Base-by-base conservation (phyloP, 2,113 vertebrate species). In the Syngnathus scovelli region DNA sequence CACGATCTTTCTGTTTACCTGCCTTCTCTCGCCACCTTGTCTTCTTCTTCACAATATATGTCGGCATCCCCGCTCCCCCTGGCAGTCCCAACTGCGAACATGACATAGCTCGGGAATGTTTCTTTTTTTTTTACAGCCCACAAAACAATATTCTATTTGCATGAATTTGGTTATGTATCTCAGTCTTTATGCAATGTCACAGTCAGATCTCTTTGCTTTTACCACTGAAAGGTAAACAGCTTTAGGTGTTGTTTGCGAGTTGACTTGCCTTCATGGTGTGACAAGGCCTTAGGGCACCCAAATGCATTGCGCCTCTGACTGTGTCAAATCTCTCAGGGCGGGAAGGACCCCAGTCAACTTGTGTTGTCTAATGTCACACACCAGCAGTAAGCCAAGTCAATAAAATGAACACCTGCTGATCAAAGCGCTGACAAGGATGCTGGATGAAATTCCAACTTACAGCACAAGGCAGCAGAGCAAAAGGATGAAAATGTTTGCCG, bases 121-220 rank as follows among this genome's bases (percentile, higher is more conserved):
- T 62, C 44, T 61, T 44, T 44, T 62, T 16, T 78, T 74, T 83
- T 82, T 81, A 13, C 78, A 16, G 73, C 81, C 68, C 85, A 80
- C 80, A 77, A 81, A 88, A 86, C 89, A 91, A 89, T 90, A 87
- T 80, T 84, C 83, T 79, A 83, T 87, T 92, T 86, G 90, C 89
- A 86, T 83, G 83, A 73, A 68, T 91, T 88, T 83, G 88, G 84
- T 79, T 86, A 82, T 68, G 74, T 87, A 64, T 75, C 71, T 49
- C 70, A 71, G 71, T 77, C 72, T 84, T 77, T 82, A 74, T 87
- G 77, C 79, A 64, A 38, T 73, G 87, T 85, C 86, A 88, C 91
- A 90, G 87, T 72, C 82, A 86, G 87, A 82, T 83, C 70, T 78
- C 74, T 81, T 84, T 78, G 76, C 86, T 85, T 85, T 84, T 78